Conservation (phyloP, 2,888 invertebrate genomes). For the Therioaphis trifolii region DNA sequence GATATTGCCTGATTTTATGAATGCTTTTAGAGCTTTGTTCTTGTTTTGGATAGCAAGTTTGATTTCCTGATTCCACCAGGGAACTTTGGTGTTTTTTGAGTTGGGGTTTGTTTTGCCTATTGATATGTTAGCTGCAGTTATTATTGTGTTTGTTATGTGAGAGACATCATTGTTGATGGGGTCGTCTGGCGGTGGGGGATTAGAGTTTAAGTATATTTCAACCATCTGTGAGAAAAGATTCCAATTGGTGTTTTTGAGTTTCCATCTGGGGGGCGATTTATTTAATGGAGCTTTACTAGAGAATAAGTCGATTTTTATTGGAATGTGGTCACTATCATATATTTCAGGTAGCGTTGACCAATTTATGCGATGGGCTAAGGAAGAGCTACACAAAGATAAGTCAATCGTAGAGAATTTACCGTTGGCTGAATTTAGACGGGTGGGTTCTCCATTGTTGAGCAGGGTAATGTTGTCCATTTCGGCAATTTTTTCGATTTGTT, state of each 20-base stretch:
- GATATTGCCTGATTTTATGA: neutral
- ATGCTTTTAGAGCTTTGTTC: neutral
- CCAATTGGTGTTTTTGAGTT: neutral
- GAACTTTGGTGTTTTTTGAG: neutral
- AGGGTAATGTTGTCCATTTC: neutral
- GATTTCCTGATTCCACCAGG: neutral
- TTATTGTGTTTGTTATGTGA: neutral
- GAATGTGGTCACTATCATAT: neutral
- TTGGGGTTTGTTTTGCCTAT: slow-evolving; percentile 5
- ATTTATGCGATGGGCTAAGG: neutral
- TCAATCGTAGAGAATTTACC: neutral
- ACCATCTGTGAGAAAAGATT: slow-evolving; percentile 1
- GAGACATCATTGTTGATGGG: neutral
- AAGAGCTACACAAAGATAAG: neutral
- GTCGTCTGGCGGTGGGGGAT: neutral
- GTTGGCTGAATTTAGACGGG: neutral
- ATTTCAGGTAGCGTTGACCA: neutral
- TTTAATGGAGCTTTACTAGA: too few relatives aligned
- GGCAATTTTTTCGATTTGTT: neutral
- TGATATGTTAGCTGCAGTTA: neutral
- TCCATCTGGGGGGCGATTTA: neutral
- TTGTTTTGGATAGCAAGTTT: neutral
- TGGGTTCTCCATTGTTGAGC: neutral
- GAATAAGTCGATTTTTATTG: too few relatives aligned
- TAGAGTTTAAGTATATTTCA: neutral